Conservation (phyloP, 2,113 vertebrate species). For the Rhinoptilus africanus region DNA sequence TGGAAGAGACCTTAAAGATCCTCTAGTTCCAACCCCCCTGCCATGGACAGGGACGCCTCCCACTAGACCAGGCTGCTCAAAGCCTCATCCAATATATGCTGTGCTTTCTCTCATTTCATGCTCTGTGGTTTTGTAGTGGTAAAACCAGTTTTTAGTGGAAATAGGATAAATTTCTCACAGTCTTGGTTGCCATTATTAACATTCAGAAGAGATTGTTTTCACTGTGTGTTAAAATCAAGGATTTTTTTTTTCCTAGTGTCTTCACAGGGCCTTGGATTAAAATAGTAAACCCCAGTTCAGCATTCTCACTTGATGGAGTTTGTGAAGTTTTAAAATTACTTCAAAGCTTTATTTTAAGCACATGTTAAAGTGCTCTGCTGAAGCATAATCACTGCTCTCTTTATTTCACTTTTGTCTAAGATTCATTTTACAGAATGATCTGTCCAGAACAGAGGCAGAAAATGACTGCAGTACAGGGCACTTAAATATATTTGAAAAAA, state of each 20-base stretch:
- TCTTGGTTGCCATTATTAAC: background rate
- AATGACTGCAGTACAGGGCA: background rate
- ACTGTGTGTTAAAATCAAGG: background rate
- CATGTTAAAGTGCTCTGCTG: background rate
- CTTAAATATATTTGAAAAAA: background rate
- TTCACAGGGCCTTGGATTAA: background rate
- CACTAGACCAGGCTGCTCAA: no score
- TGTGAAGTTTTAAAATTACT: background rate
- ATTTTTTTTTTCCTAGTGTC: background rate
- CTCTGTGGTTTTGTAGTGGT: background rate
- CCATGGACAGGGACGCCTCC: no score
- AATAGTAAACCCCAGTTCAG: background rate
- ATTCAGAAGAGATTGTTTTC: background rate
- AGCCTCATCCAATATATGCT: no score
- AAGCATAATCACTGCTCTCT: background rate
- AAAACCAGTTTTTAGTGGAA: background rate
- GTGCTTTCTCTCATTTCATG: background rate
- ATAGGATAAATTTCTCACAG: background rate
- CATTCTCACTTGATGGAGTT: background rate
- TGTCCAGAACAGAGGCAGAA: background rate
- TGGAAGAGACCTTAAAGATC: no score
- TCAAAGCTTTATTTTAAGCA: background rate
- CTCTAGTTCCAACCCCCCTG: no score
- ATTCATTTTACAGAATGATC: background rate
- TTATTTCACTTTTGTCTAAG: background rate